A percentile compares a stretch with the other conserved stretches of the same genome.
phyloP scores from a whole-genome alignment of 2,797 vertebrate species.

The Sebastes miniatus region DNA sequence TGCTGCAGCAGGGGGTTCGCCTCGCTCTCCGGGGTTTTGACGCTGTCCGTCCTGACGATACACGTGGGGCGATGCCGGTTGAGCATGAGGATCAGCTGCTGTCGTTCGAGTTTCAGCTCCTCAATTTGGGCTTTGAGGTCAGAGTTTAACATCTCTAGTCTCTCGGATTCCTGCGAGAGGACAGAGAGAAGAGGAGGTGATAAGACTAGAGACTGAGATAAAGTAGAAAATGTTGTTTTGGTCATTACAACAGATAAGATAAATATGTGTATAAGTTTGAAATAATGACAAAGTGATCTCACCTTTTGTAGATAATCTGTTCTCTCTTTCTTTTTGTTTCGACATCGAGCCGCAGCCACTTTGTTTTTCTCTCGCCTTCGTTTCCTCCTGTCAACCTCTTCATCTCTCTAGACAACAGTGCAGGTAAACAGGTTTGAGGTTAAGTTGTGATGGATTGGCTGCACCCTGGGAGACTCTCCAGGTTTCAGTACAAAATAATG shows the following conservation, averaged over 20 bases:
- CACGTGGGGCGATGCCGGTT: constrained; percentile 96
- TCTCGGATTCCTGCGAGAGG: constrained; percentile 89
- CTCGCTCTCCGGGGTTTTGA: constrained; percentile 91
- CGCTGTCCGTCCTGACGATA: constrained; percentile 93
- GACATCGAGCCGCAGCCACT: constrained; percentile 95
- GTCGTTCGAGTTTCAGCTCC: constrained; percentile 94
- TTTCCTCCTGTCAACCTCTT: constrained; percentile 95
- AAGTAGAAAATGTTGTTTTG: neutral
- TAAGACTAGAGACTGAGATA: too few species aligned
- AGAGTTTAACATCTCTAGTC: constrained; percentile 94
- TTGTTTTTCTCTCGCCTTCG: constrained; percentile 97
- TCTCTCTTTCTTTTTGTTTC: constrained; percentile 98
- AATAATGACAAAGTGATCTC: constrained; percentile 30
- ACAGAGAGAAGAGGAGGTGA: neutral
- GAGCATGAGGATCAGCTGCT: constrained; percentile 96
- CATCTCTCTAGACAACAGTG: constrained; percentile 83
- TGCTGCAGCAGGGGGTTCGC: constrained; percentile 90
- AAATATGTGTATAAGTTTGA: neutral
- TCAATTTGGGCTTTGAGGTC: constrained; percentile 97
- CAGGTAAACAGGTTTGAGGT: neutral
- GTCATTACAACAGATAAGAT: neutral
- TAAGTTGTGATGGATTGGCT: neutral
- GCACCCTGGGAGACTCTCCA: neutral
- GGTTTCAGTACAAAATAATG: neutral
- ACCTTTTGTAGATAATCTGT: constrained; percentile 97